phyloP scores from a whole-genome alignment of 37 sponge, comb jelly and placozoan species.

The Geodia barretti region DNA sequence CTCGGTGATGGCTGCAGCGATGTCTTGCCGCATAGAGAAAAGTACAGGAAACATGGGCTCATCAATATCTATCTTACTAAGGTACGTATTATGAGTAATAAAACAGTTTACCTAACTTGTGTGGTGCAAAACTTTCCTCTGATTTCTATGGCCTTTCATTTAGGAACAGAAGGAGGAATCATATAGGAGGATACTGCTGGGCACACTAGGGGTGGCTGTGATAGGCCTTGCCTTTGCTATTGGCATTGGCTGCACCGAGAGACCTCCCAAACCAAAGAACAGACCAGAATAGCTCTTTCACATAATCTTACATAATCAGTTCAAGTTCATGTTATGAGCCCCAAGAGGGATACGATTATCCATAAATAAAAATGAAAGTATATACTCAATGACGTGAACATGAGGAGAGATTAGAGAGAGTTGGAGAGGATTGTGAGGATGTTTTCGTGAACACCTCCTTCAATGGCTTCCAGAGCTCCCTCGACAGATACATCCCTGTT shows the following conservation, averaged over 20 bases:
- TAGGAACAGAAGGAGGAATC: conserved; percentile 10
- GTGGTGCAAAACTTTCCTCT: not conserved
- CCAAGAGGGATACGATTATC: no score
- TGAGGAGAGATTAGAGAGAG: no score
- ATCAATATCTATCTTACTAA: not conserved
- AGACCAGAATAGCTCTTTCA: conserved; percentile 23
- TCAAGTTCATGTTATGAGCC: no score
- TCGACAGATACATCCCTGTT: no score
- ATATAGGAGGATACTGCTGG: not conserved
- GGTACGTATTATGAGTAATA: no score
- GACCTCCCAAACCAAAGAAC: conserved; percentile 11
- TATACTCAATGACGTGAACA: no score
- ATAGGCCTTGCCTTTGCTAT: conserved; percentile 20
- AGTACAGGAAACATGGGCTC: conserved; percentile 2
- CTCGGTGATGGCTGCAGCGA: not conserved
- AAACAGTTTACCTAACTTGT: not conserved
- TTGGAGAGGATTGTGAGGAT: no score
- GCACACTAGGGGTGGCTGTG: not conserved
- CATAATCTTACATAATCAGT: no score
- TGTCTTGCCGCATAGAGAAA: not conserved
- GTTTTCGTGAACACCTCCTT: no score
- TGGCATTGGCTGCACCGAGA: not conserved
- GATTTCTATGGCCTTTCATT: not conserved
- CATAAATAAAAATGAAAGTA: no score
- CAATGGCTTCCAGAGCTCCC: no score